Conservation (phyloP, 2,113 vertebrate species). For the Tachycineta bicolor region DNA sequence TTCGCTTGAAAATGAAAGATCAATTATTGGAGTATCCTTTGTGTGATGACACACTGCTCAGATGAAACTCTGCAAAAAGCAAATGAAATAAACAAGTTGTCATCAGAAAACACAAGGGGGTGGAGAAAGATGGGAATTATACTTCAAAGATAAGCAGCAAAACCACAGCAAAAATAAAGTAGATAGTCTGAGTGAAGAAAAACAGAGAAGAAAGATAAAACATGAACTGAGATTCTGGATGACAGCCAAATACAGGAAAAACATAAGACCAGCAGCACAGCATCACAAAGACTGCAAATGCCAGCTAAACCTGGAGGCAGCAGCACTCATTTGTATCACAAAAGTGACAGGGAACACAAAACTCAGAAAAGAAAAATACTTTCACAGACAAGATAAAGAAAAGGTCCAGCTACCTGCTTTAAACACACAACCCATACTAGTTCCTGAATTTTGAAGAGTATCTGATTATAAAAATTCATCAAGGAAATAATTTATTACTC, state of each 20-base stretch:
- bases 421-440: background rate
- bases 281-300: background rate
- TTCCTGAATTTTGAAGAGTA: background rate
- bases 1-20: background rate
- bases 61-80: background rate
- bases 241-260: background rate
- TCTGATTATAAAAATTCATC: background rate
- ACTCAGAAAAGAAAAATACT: background rate
- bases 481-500: background rate
- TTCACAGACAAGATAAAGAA: background rate
- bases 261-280: background rate
- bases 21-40: background rate
- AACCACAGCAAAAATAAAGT: background rate
- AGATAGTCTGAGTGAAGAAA: constrained; percentile 10
- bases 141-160: constrained; percentile 27
- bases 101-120: background rate
- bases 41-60: background rate
- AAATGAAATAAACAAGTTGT: constrained; percentile 3
- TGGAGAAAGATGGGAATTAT: constrained; percentile 1
- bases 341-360: background rate
- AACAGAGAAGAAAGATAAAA: constrained; percentile 28
- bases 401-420: background rate
- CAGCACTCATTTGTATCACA: background rate
- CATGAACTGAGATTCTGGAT: background rate
- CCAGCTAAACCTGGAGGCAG: background rate